A percentile compares a stretch with the other conserved stretches of the same genome.
Evolutionary conservation across 2,113 vertebrate species (phyloP).

Genomic region (Gila orcuttii): DNA sequence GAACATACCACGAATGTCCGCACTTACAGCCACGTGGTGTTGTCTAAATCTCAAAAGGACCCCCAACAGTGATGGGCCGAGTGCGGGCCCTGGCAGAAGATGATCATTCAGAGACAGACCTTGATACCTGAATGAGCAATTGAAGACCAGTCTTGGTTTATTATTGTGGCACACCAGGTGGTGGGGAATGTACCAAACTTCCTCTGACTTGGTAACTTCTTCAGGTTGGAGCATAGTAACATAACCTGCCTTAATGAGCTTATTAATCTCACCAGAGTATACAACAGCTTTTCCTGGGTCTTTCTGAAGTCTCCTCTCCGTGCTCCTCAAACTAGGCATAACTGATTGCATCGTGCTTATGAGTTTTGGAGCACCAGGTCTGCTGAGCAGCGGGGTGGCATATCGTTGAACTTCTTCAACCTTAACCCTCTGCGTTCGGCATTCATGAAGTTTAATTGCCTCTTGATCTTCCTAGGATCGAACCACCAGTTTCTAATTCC

Average conservation of each 20-base stretch:
- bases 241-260: not conserved
- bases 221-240: not conserved
- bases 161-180: not conserved
- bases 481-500: not conserved
- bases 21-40: not conserved
- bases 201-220: not conserved
- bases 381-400: not conserved
- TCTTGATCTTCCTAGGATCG: not conserved
- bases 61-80: not conserved
- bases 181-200: not conserved
- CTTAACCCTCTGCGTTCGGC: not conserved
- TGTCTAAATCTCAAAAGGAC: not conserved
- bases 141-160: not conserved
- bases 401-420: not conserved
- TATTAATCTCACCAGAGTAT: not conserved
- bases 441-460: not conserved
- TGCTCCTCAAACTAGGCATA: not conserved
- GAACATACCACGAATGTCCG: not conserved
- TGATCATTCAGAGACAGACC: not conserved
- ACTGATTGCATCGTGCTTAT: not conserved
- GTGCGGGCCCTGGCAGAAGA: not conserved
- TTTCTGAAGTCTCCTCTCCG: not conserved
- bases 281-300: not conserved
- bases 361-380: not conserved
- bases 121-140: not conserved